These are phyloP conservation scores for Rhizoglyphus robini DNA, from an alignment of 1,140 invertebrate species.

Conservation along the genomic window DNA sequence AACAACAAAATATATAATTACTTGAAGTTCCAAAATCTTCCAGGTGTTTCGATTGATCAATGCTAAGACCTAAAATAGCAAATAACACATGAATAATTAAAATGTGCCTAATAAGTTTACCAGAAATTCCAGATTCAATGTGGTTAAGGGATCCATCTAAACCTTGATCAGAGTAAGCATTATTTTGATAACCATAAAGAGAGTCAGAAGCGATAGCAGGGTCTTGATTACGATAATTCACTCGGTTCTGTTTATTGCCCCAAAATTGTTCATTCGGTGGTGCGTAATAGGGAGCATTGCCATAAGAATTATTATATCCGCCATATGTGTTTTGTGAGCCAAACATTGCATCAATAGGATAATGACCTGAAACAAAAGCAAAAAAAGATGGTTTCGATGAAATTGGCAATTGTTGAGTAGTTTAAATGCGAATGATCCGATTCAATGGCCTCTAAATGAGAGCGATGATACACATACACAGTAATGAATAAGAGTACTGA, in stretches of 20 bases:
- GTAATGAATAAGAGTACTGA: no score
- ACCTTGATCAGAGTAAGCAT: constrained; percentile 2
- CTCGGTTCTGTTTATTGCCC: background rate
- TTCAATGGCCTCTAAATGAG: no score
- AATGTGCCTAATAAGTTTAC: constrained; percentile 24
- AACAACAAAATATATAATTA: constrained; percentile 19
- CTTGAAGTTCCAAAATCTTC: background rate
- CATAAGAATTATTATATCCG: background rate
- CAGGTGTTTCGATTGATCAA: background rate
- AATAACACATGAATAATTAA: background rate
- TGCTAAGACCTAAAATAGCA: background rate
- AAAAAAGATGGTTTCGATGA: background rate
- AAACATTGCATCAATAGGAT: constrained; percentile 22
- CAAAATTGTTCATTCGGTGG: background rate
- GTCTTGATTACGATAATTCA: background rate
- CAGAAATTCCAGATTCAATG: constrained; percentile 30
- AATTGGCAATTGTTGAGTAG: no score
- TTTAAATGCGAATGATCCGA: no score
- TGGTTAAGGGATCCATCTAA: constrained; percentile 26
- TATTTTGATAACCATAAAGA: background rate
- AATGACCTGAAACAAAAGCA: no score
- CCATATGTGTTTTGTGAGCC: constrained; percentile 18
- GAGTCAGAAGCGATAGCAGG: background rate
- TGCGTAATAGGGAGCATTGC: background rate
- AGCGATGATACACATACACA: no score